Evolutionary conservation across 2,113 vertebrate species (phyloP), one percentile per base, ranked within the genome.

Genomic region (Todiramphus saurophagus): DNA sequence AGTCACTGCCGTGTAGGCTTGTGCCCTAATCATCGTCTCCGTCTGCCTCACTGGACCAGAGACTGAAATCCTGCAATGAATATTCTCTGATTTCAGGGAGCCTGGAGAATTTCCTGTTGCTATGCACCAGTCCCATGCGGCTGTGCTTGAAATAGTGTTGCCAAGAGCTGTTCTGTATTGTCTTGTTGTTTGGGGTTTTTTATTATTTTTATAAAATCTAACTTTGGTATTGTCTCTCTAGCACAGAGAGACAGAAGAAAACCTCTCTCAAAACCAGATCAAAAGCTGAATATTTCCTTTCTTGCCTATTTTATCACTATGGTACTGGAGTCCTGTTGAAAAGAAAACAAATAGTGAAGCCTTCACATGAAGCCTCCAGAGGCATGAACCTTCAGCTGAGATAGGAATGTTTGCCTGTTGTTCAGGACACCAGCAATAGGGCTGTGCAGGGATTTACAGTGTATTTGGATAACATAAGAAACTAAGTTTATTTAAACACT

Each of bases 401-500:
- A 60, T 21, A 48, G 79, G 59, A 93, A 56, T 74, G 41, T 91
- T 91, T 90, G 50, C 81, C 64, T 90, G 63, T 66, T 28, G 30
- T 51, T 90, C 59, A 74, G 51, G 80, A 83, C 85, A 87, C 79
- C n/a, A 88, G 63, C 72, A 89, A 51, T 25, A 70, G 79, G 46
- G 19, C 68, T 68, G 28, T 51, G 73, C 37, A 79, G 43, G 76
- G 68, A 92, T 90, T 95, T 83, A 55, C 44, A 60, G 4, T 33
- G 30, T 94, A 31, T 93, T 94, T 93, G 59, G 90, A 69, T 88
- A 94, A 84, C 66, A 2, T 41, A 51, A 56, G 66, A 82, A 94
- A 56, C 27, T 46, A 30, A 88, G 82, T 96, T 95, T 94, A 94
- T 92, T 63, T 93, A 83, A 96, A 88, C 78, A 94, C 70, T 94